phyloP scores from a whole-genome alignment of 2,113 vertebrate genomes.

The Ardeotis arabs region DNA sequence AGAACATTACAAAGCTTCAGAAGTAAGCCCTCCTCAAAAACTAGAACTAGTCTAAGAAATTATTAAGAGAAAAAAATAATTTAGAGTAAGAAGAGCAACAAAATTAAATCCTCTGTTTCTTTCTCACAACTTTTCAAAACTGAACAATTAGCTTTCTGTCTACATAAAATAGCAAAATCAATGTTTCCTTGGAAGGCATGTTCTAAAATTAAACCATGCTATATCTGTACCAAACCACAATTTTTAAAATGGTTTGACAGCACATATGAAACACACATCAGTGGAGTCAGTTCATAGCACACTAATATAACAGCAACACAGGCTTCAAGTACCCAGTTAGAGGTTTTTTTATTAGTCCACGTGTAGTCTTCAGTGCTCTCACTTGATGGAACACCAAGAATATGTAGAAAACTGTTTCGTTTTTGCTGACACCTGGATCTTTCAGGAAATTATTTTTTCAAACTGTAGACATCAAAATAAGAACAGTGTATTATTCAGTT shows the following conservation, averaged over 20 bases:
- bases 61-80: not conserved
- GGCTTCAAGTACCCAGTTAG: not conserved
- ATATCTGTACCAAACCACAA: not conserved
- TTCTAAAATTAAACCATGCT: conserved; percentile 9
- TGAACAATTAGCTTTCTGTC: not conserved
- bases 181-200: not conserved
- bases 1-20: not conserved
- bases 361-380: not conserved
- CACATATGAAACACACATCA: not conserved
- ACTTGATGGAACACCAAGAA: not conserved
- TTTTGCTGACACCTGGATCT: not conserved
- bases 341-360: not conserved
- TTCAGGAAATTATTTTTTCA: not conserved
- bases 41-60: not conserved
- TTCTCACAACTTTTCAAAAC: not conserved
- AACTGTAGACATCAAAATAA: not conserved
- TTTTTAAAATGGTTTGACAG: not conserved
- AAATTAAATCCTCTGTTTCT: not conserved
- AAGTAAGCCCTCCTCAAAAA: not conserved
- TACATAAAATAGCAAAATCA: not conserved
- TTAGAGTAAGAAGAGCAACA: not conserved
- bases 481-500: not conserved
- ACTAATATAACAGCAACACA: not conserved
- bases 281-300: not conserved
- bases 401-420: not conserved